Conservation (phyloP, 2,113 vertebrate genomes). For the Fregetta grallaria region DNA sequence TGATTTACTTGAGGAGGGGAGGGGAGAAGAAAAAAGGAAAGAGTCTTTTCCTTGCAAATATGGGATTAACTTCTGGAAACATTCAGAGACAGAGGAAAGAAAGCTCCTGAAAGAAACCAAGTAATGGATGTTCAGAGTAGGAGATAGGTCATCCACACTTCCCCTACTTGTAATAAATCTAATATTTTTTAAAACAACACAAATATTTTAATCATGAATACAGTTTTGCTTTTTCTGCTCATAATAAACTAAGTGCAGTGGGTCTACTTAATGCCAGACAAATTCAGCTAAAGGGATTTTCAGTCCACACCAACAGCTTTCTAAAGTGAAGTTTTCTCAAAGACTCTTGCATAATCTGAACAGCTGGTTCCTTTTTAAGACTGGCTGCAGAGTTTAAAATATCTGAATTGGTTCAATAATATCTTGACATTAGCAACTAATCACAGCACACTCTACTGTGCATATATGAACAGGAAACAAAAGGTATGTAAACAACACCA, state of each 20-base stretch:
- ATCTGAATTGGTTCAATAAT: not conserved
- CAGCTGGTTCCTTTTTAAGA: not conserved
- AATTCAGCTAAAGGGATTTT: not conserved
- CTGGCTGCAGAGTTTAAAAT: not conserved
- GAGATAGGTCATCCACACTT: not conserved
- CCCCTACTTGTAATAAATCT: not conserved
- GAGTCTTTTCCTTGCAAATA: not conserved
- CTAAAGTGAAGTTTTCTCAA: not conserved
- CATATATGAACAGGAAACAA: not conserved
- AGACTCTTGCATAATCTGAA: not conserved
- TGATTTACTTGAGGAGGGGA: fast-evolving
- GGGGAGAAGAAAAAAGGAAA: not conserved
- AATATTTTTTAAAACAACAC: not conserved
- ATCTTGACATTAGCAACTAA: not conserved
- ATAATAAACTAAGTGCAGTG: not conserved
- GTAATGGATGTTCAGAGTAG: not conserved
- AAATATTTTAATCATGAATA: not conserved
- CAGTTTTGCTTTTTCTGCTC: not conserved
- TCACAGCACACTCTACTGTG: not conserved
- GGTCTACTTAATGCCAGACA: not conserved
- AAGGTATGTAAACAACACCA: not conserved
- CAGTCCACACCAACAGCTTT: not conserved
- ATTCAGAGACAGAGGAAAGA: not conserved
- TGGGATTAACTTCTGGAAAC: not conserved
- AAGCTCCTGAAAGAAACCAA: not conserved